These are phyloP conservation scores for Tyria jacobaeae DNA, from an alignment of 2,888 invertebrate species.

Conservation along the genomic window DNA sequence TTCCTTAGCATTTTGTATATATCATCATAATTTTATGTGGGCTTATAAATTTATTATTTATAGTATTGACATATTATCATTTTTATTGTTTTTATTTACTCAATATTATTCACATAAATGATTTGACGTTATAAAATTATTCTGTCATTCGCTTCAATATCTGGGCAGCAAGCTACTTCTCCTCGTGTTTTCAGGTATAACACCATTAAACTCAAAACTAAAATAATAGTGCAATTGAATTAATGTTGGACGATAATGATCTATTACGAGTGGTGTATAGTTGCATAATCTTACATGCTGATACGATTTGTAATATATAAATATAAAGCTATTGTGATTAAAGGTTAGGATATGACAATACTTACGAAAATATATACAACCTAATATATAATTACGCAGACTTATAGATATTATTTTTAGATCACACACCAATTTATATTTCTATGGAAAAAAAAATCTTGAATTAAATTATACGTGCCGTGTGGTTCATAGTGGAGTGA, in stretches of 20 bases:
- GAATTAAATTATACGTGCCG: too few relatives aligned
- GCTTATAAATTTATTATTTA: not conserved
- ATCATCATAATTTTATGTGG: not conserved
- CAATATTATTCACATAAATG: too few relatives aligned
- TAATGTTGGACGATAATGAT: not conserved
- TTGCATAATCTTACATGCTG: not conserved
- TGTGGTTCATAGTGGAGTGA: too few relatives aligned
- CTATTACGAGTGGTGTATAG: not conserved
- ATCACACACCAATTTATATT: too few relatives aligned
- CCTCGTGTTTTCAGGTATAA: not conserved
- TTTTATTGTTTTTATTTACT: not conserved
- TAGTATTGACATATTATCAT: not conserved
- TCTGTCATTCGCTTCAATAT: not conserved
- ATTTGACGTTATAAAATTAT: not conserved
- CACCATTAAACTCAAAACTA: not conserved
- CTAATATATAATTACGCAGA: too few relatives aligned
- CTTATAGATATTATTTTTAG: too few relatives aligned
- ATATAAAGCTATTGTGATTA: not conserved
- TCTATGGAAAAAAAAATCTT: too few relatives aligned
- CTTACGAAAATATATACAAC: too few relatives aligned
- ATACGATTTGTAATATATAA: not conserved
- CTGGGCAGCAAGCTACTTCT: not conserved
- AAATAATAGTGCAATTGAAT: not conserved
- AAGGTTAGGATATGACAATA: not conserved
- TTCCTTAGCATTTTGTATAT: not conserved